Evolutionary conservation across 2,797 vertebrate species (phyloP).

Genomic region (Delichon dasypus): DNA sequence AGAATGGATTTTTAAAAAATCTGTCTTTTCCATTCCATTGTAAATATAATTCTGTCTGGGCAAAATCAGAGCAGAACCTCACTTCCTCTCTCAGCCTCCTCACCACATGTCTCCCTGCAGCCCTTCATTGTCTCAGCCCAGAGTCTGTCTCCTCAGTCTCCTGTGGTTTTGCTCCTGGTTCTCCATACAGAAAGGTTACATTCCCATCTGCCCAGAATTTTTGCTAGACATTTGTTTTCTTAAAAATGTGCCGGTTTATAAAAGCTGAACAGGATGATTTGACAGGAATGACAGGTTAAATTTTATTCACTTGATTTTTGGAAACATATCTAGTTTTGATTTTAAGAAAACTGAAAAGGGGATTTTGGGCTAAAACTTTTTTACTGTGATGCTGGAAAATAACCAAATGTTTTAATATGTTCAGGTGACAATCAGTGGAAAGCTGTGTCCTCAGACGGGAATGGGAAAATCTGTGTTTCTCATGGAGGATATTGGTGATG

Average conservation of each 20-base stretch:
- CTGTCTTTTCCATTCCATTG: background rate
- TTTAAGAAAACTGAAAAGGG: background rate
- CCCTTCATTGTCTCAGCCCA: background rate
- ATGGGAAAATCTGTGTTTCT: conserved; percentile 91
- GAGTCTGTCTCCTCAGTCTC: background rate
- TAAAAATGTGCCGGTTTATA: background rate
- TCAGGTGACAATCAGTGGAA: conserved; percentile 93
- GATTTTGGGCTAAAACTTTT: background rate
- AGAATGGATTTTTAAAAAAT: background rate
- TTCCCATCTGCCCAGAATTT: background rate
- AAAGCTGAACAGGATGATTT: background rate
- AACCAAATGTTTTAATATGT: background rate
- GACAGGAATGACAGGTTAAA: background rate
- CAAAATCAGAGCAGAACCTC: background rate
- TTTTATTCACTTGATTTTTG: background rate
- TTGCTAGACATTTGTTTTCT: background rate
- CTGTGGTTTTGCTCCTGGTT: background rate
- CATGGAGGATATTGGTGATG: conserved; percentile 70
- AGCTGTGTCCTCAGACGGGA: conserved; percentile 89
- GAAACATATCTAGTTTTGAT: background rate
- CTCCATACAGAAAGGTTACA: background rate
- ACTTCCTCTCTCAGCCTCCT: background rate
- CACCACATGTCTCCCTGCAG: background rate
- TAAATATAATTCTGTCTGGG: background rate
- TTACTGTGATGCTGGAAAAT: background rate